Evolutionary conservation across 2,888 invertebrate genomes (phyloP).

Genomic region (Drosophila putrida): DNA sequence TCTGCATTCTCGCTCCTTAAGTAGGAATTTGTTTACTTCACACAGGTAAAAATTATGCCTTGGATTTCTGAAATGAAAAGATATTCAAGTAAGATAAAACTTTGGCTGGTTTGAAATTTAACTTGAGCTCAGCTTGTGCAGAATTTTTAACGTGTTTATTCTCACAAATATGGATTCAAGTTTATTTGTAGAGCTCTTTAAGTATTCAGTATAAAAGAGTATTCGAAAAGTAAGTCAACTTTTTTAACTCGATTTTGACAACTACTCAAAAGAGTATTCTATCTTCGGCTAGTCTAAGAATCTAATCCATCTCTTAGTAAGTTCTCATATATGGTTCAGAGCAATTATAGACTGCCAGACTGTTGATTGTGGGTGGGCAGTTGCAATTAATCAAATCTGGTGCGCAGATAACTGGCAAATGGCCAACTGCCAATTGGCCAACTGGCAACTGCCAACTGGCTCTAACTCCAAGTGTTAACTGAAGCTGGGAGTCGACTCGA

Average conservation of each 20-base stretch:
- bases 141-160: no score
- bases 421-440: conserved; percentile 32
- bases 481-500: conserved; percentile 33
- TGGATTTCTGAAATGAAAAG: conserved; percentile 1
- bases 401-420: conserved; percentile 51
- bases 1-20: conserved; percentile 17
- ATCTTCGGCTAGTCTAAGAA: not conserved
- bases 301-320: not conserved
- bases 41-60: conserved; percentile 10
- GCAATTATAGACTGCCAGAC: conserved; percentile 56
- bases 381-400: conserved; percentile 71
- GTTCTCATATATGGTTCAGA: conserved; percentile 20
- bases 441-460: conserved; percentile 25
- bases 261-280: conserved; percentile 2
- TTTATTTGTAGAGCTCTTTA: no score
- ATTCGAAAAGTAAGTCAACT: no score
- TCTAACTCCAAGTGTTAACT: conserved; percentile 2
- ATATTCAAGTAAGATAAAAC: not conserved
- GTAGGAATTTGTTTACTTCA: not conserved
- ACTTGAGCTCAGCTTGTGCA: not conserved
- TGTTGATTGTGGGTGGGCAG: conserved; percentile 66
- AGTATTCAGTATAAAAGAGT: no score
- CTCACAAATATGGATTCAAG: no score
- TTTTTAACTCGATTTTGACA: no score
- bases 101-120: not conserved